Evolutionary conservation across 2,113 vertebrate species (phyloP).

Genomic region (Sander lucioperca): DNA sequence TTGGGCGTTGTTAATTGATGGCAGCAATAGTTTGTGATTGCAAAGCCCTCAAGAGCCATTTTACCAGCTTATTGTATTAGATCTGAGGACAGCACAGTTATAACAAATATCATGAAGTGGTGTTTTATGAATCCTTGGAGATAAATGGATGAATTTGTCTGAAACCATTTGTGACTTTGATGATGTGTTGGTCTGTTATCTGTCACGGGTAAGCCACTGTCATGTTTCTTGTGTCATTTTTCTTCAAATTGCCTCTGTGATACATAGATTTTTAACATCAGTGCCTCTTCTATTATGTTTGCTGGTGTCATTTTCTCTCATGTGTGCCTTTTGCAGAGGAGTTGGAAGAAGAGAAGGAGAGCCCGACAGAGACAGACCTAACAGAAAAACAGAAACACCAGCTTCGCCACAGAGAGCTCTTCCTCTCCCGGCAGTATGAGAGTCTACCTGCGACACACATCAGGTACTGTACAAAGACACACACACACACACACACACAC

Average conservation of each 20-base stretch:
- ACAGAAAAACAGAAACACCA: slow-evolving; percentile 99
- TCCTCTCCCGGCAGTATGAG: slow-evolving; percentile 96
- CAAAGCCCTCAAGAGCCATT: background rate
- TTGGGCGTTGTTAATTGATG: slow-evolving; percentile 8
- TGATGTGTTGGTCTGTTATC: background rate
- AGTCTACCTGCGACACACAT: slow-evolving; percentile 96
- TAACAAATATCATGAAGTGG: background rate
- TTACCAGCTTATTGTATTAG: slow-evolving; percentile 10
- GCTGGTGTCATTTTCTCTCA: background rate
- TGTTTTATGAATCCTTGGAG: background rate
- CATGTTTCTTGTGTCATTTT: background rate
- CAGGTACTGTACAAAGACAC: slow-evolving; percentile 81
- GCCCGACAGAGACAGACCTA: slow-evolving; percentile 90
- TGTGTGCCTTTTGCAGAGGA: slow-evolving; percentile 87
- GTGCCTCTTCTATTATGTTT: background rate
- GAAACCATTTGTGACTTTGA: slow-evolving; percentile 14
- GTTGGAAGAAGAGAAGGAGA: slow-evolving; percentile 97
- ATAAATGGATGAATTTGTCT: background rate
- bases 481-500: slow-evolving; percentile 10
- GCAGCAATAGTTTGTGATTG: slow-evolving; percentile 1
- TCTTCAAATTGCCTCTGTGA: background rate
- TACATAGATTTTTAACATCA: background rate
- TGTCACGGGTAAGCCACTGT: background rate
- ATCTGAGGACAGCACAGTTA: background rate
- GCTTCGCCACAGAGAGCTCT: slow-evolving; percentile 96